Base-by-base conservation (phyloP, 2,113 vertebrate genomes). In the Labrus mixtus region DNA sequence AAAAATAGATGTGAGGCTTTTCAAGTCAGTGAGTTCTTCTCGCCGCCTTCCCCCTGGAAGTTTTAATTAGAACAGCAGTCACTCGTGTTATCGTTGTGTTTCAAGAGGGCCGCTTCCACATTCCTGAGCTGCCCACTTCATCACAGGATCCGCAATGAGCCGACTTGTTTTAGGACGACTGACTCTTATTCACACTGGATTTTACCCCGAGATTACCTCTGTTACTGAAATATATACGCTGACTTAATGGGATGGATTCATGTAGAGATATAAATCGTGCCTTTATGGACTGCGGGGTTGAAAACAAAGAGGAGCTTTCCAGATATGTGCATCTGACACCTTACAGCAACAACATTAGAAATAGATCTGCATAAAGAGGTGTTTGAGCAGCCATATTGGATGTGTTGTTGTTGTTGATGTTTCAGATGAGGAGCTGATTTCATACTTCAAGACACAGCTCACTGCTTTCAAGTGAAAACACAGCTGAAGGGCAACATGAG, bases 21-120 rank as follows among this genome's bases (percentile, higher is more conserved):
- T 54, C 65, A 69, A 89, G 83, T 86, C 87, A 87, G 55, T 77
- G 81, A 82, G 85, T 83, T 87, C 84, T 58, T 73, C 29, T 33
- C 29, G n/a, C 84, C 84, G 87, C 82, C 85, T 88, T 88, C 81
- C 90, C 89, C 85, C 87, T 90, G 74, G 77, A 90, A 92, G 90
- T 92, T 93, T 92, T 93, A 93, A 94, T 94, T 93, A 93, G 92
- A 91, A 88, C 91, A 90, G 78, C 90, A 92, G 90, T 92, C 88
- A 89, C 83, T 91, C 73, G 79, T 82, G 87, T 91, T 93, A 85
- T 90, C 80, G 33, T 85, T 90, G 90, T 86, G 90, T 86, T 92
- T 90, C 79, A 76, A 87, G 85, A 91, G 87, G 68, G 78, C 85
- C 8, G 76, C 75, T 91, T 88, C 87, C 86, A 89, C 92, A 93